A percentile compares a stretch with the other conserved stretches of the same genome.
These are phyloP conservation scores for western clawed frog (Xenopus tropicalis) DNA, from an alignment of 2,113 vertebrate genomes.

Conservation along the genomic window DNA sequence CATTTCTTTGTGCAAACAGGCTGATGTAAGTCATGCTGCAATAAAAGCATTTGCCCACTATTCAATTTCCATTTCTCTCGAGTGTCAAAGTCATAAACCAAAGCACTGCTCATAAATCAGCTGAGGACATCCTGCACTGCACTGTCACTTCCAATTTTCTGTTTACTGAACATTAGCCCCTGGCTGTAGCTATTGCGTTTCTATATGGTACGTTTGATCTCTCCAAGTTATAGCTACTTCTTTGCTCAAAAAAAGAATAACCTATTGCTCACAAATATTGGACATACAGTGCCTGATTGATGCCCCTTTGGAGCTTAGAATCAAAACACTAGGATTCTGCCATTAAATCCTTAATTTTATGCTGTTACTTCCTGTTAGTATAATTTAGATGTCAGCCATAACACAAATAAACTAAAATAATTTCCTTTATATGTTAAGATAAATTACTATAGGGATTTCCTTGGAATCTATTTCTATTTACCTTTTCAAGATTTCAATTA, in stretches of 20 bases:
- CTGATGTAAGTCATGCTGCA: slow-evolving; percentile 15
- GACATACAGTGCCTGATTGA: background rate
- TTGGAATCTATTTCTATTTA: no score
- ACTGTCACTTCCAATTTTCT: slow-evolving; percentile 31
- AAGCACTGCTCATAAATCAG: slow-evolving; percentile 30
- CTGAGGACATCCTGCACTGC: slow-evolving; percentile 18
- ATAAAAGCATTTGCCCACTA: slow-evolving; percentile 5
- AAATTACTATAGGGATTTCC: no score
- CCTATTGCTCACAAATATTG: background rate
- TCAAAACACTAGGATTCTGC: no score
- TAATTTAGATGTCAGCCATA: no score
- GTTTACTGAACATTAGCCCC: slow-evolving; percentile 18
- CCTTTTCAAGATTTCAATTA: no score
- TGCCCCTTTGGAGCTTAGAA: background rate
- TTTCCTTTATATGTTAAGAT: no score
- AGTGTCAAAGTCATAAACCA: slow-evolving; percentile 27
- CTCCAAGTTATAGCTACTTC: slow-evolving; percentile 3
- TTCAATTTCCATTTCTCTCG: slow-evolving; percentile 27
- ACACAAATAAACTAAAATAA: no score
- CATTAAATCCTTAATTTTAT: no score
- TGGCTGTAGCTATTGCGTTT: slow-evolving; percentile 21
- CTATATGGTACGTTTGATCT: slow-evolving; percentile 18
- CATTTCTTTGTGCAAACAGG: slow-evolving; percentile 10
- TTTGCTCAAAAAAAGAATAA: background rate
- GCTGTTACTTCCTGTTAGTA: no score